Conservation (phyloP, 37 sponge, comb jelly and placozoan species). For the Oopsacas minuta region DNA sequence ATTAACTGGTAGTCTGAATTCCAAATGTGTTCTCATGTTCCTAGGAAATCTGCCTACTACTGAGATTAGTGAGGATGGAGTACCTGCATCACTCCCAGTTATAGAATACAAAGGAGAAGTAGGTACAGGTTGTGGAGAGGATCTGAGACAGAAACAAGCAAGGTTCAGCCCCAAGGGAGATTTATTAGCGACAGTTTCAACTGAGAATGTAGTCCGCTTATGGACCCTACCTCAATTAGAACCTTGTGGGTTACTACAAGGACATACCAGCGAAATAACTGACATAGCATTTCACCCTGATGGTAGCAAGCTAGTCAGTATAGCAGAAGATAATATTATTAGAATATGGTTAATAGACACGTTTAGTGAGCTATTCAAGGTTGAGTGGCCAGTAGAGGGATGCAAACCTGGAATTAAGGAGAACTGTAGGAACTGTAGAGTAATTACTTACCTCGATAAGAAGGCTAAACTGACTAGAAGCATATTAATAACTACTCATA, state of each 20-base stretch:
- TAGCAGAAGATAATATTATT: background rate
- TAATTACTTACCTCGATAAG: background rate
- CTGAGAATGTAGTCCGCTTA: background rate
- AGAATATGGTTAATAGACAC: background rate
- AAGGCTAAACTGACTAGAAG: background rate
- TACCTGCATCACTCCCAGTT: background rate
- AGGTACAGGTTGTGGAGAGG: background rate
- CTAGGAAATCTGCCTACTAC: background rate
- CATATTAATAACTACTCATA: background rate
- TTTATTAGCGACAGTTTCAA: background rate
- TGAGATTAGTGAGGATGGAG: background rate
- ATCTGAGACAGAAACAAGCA: background rate
- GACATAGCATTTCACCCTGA: background rate
- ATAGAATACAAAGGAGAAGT: background rate
- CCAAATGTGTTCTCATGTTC: background rate
- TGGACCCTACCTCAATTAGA: background rate
- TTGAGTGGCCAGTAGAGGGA: background rate
- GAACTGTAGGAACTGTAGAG: constrained; percentile 8
- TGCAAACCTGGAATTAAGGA: background rate
- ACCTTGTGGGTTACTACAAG: background rate
- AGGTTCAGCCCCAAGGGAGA: constrained; percentile 2
- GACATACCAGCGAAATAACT: background rate
- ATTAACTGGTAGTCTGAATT: background rate
- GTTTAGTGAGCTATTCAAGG: background rate
- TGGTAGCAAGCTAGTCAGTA: background rate